Evolutionary conservation across 2,888 invertebrate genomes (phyloP).

Genomic region (Drosophila fungiperda): DNA sequence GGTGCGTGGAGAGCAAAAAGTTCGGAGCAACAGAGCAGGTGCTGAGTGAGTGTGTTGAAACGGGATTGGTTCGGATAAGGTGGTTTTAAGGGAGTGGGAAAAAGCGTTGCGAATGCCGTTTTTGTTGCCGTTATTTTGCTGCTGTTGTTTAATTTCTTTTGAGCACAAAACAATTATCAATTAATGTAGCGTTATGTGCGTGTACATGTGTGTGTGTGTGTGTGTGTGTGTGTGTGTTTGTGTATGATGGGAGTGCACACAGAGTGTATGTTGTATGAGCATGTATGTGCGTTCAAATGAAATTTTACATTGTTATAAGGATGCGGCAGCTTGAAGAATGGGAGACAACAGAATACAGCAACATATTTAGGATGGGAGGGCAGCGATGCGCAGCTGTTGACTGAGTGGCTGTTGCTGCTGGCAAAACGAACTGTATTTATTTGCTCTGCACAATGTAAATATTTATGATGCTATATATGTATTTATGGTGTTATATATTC

Average conservation of each 20-base stretch:
- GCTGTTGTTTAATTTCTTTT: constrained; percentile 75
- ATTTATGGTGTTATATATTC: constrained; percentile 53
- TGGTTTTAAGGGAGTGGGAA: not conserved
- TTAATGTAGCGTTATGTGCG: constrained; percentile 72
- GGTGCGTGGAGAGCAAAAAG: constrained; percentile 54
- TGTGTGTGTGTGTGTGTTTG: constrained; percentile 11
- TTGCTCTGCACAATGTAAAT: constrained; percentile 47
- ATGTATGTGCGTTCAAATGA: constrained; percentile 55
- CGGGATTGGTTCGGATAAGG: not conserved
- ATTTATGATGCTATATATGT: constrained; percentile 54
- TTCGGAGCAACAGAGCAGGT: constrained; percentile 20
- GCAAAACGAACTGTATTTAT: constrained; percentile 58
- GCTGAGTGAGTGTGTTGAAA: not conserved
- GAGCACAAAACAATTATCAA: constrained; percentile 79
- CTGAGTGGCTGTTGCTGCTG: constrained; percentile 17
- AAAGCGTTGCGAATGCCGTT: constrained; percentile 21
- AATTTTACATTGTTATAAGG: constrained; percentile 61
- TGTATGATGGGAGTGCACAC: not conserved
- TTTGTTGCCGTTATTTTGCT: constrained; percentile 37
- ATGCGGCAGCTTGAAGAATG: not conserved
- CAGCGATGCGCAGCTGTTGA: constrained; percentile 22
- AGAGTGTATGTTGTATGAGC: not conserved
- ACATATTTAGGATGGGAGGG: not conserved
- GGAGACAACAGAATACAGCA: constrained; percentile 1
- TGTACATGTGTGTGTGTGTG: constrained; percentile 18